A percentile compares a stretch with the other conserved stretches of the same genome.
Evolutionary conservation across 1,140 invertebrate species (phyloP).

Genomic region (Schmidtea mediterranea): DNA sequence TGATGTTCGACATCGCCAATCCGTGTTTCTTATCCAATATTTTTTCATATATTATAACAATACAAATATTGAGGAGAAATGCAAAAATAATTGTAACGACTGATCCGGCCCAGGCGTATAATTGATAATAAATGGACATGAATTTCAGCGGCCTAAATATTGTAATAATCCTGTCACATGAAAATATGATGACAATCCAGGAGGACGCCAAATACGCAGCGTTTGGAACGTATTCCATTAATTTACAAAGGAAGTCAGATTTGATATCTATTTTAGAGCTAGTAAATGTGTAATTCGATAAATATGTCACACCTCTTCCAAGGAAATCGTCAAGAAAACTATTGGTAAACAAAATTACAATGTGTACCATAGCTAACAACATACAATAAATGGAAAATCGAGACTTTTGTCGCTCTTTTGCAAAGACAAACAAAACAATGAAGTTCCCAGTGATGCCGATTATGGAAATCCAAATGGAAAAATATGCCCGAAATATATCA

Average conservation of each 20-base stretch:
- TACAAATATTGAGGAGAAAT: neutral
- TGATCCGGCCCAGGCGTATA: no score
- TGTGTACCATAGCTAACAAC: neutral
- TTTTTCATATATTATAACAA: neutral
- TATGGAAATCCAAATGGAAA: neutral
- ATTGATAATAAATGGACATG: neutral
- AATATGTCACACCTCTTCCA: neutral
- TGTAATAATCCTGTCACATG: neutral
- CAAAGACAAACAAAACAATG: neutral
- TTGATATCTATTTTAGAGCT: neutral
- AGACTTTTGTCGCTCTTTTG: neutral
- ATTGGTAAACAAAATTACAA: neutral
- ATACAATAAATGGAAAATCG: neutral
- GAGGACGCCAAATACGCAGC: neutral
- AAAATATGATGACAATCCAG: neutral
- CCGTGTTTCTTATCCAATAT: neutral
- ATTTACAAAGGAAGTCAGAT: neutral
- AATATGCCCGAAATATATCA: neutral
- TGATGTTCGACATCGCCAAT: neutral
- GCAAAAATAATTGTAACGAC: neutral
- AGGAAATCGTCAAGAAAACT: conserved; percentile 2
- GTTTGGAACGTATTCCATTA: conserved; percentile 1
- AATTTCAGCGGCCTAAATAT: neutral
- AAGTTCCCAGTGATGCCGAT: neutral
- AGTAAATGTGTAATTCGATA: no score